A percentile compares a stretch with the other conserved stretches of the same genome.
Conservation (phyloP, 2,113 vertebrate species). For the Anoplopoma fimbria region DNA sequence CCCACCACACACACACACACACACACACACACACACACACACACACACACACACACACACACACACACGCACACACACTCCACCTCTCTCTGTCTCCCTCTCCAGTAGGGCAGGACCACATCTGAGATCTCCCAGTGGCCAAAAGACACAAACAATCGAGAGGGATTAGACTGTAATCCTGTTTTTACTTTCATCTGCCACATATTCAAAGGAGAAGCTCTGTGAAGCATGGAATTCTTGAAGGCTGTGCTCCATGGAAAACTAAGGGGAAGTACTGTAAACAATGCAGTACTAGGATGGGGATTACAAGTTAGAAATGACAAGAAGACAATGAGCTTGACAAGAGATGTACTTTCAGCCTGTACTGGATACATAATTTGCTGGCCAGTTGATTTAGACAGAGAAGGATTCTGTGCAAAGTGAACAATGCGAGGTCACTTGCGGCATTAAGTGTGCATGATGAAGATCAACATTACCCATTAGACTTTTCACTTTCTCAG, state of each 20-base stretch:
- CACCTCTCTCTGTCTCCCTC: conserved; percentile 32
- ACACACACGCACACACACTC: conserved; percentile 2
- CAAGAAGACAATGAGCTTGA: conserved; percentile 68
- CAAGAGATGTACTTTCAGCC: conserved; percentile 60
- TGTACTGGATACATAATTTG: conserved; percentile 49
- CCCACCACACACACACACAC: conserved; percentile 5
- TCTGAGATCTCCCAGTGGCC: conserved; percentile 79
- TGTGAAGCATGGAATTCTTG: conserved; percentile 72
- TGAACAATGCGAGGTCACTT: conserved; percentile 31
- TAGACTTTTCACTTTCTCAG: neutral
- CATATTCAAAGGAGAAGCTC: conserved; percentile 75
- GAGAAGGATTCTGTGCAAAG: conserved; percentile 31
- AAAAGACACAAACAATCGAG: conserved; percentile 83
- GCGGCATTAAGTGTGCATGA: neutral
- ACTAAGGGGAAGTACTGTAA: conserved; percentile 69
- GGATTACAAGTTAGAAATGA: conserved; percentile 78
- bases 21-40: conserved; percentile 6
- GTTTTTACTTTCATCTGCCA: conserved; percentile 83
- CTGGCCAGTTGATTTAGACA: conserved; percentile 41
- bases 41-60: neutral
- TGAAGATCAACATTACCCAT: neutral
- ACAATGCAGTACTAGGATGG: conserved; percentile 52
- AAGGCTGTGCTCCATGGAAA: conserved; percentile 72
- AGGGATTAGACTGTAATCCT: conserved; percentile 84
- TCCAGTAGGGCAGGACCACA: conserved; percentile 69